Conservation (phyloP, 92 coral and sea anemone species). For the Parazoanthus swiftii region DNA sequence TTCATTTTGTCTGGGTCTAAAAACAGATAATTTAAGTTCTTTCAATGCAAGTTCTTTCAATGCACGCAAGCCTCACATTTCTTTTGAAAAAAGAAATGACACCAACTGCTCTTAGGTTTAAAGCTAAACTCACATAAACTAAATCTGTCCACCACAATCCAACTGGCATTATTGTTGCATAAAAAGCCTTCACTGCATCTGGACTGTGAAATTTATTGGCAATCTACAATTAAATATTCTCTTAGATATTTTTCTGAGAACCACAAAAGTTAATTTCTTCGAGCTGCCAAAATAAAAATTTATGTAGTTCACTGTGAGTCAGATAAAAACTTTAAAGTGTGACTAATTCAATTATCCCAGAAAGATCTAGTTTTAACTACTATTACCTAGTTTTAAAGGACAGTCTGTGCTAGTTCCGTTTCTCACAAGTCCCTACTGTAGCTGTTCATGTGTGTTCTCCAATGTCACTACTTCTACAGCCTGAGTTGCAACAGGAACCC, state of each 20-base stretch:
- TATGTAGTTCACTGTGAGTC: neutral
- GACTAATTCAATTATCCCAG: neutral
- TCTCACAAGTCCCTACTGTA: constrained; percentile 21
- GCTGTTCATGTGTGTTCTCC: constrained; percentile 74
- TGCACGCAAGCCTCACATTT: neutral
- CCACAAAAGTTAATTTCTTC: neutral
- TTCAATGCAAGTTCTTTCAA: neutral
- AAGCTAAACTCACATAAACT: neutral
- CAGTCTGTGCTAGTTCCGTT: neutral
- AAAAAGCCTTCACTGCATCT: neutral
- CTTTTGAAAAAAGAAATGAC: neutral
- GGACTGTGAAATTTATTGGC: neutral
- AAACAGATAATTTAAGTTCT: neutral
- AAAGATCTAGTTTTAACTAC: neutral
- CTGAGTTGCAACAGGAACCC: constrained; percentile 97
- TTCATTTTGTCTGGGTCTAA: neutral
- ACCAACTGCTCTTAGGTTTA: neutral
- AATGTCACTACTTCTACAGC: constrained; percentile 99
- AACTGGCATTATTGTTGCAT: too few relatives aligned
- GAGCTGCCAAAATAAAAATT: neutral
- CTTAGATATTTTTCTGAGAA: neutral
- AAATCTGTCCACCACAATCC: neutral
- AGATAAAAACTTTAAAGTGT: neutral
- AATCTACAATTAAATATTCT: too few relatives aligned
- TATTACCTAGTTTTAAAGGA: constrained; percentile 4